Base-by-base conservation (phyloP, 1,140 invertebrate species). In the Asobara japonica region DNA sequence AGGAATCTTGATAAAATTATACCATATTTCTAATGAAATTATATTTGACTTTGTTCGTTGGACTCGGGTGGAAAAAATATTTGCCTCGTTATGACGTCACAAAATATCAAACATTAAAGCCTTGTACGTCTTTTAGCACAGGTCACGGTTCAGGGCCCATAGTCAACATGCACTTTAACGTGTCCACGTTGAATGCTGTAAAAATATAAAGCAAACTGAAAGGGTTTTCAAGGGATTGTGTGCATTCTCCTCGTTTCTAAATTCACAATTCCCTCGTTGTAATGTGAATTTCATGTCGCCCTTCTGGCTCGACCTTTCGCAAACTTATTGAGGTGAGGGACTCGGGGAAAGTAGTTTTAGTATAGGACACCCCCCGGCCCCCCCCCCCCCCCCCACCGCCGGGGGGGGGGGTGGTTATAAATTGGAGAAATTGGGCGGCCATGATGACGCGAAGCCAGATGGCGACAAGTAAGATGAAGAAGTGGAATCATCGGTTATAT, bases 231-330 rank as follows among this genome's bases (percentile, higher is more conserved):
- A n/a, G 36, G 36, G n/a, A 38, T 38, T 38, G 36, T 38, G 36
- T 38, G 36, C 31, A 70, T 62, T 62, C 41, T 70, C 68, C 29
- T 36, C 62, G 56, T 64, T 71, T n/a, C 11, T 11, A n/a, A 36
- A 18, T 18, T 65, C 61, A 27, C 30, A 20, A 71, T 48, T 71
- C 60, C 30, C 60, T n/a, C 1, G 65, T 61, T 69, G 65, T 75
- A 75, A 75, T 75, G 70, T 62, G 62, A 75, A 61, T 72, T 75
- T 72, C 74, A 72, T 75, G 74, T 72, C 65, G 41, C 41, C 41
- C 41, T 45, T 45, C n/a, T 45, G 60, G 30, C 33, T 30, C 16
- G 29, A 30, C 51, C 13, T 45, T 16, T 45, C 41, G 41, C 41
- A 31, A 65, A 65, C 65, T 64, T 45, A 64, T 11, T 29, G 25